phyloP scores from a whole-genome alignment of 2,113 vertebrate species.

The Archocentrus centrarchus region DNA sequence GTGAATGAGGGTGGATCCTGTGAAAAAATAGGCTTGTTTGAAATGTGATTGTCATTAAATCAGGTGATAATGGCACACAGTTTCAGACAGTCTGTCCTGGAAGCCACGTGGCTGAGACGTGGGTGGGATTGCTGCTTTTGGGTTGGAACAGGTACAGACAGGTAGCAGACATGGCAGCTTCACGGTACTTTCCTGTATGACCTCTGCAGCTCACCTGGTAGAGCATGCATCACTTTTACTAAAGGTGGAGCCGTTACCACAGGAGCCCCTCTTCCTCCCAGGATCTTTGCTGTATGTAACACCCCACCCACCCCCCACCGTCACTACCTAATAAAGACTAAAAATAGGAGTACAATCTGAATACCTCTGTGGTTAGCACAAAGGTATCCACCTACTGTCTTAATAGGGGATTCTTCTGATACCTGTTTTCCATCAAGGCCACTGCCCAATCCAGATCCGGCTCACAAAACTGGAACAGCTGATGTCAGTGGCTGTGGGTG shows the following conservation, averaged over 20 bases:
- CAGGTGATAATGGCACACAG: background rate
- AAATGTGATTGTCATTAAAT: background rate
- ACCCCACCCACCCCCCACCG: fast-evolving
- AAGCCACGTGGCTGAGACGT: background rate
- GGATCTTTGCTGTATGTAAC: background rate
- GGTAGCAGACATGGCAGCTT: background rate
- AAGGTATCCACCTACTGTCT: background rate
- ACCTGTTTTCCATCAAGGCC: background rate
- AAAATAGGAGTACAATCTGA: background rate
- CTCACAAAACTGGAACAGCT: background rate
- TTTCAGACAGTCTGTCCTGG: background rate
- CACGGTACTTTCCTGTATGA: background rate
- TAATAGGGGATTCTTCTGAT: background rate
- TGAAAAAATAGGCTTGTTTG: background rate
- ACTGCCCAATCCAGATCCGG: background rate
- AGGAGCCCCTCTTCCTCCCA: background rate
- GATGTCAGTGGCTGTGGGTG: background rate
- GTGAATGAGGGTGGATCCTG: background rate
- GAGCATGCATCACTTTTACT: background rate
- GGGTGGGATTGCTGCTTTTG: background rate
- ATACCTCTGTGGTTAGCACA: background rate
- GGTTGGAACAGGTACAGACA: background rate
- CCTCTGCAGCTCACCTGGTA: fast-evolving
- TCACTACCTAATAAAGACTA: background rate
- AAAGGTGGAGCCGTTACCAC: background rate